Conservation (phyloP, 2,113 vertebrate species). For the Synodontis membranacea region DNA sequence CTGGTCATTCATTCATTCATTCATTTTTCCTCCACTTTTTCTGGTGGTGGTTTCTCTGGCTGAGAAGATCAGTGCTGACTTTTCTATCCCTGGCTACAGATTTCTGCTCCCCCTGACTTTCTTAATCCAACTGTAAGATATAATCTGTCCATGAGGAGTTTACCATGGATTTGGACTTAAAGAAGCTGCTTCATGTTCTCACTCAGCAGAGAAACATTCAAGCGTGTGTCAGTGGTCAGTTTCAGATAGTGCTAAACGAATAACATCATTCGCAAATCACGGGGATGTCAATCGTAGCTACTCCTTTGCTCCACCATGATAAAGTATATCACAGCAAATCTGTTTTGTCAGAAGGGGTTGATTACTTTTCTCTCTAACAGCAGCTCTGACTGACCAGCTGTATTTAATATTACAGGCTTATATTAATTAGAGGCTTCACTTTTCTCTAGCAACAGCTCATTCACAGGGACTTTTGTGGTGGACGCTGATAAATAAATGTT, state of each 20-base stretch:
- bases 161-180: not conserved
- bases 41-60: not conserved
- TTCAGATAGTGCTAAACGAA: not conserved
- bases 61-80: not conserved
- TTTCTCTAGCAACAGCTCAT: no score
- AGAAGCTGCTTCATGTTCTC: not conserved
- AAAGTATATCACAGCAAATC: not conserved
- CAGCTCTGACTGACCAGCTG: no score
- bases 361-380: no score
- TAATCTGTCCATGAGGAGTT: not conserved
- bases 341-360: no score
- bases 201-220: not conserved
- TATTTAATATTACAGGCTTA: no score
- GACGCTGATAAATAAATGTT: no score
- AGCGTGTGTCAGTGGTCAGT: not conserved
- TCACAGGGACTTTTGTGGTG: no score
- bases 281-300: not conserved
- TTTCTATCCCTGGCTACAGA: not conserved
- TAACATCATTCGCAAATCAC: not conserved
- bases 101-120: not conserved
- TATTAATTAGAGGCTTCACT: no score
- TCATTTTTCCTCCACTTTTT: not conserved
- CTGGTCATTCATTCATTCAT: not conserved
- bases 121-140: not conserved
- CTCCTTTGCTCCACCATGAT: not conserved